phyloP scores from a whole-genome alignment of 1,140 invertebrate genomes.

The Stratiolaelaps scimitus region DNA sequence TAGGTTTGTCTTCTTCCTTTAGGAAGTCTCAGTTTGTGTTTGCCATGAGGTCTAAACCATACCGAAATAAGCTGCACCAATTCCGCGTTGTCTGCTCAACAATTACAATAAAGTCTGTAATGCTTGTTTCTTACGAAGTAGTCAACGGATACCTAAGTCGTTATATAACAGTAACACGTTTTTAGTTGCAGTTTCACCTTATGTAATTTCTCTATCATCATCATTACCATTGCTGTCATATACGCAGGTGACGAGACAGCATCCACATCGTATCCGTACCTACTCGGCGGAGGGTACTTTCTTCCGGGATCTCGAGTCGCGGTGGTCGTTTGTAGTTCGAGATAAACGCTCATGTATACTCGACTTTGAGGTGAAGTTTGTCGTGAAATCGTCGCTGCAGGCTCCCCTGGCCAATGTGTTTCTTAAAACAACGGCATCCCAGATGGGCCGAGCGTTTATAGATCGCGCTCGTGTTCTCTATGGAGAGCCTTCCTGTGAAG shows the following conservation, averaged over 20 bases:
- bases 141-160: too few species aligned
- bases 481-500: neutral
- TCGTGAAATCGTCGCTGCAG: neutral
- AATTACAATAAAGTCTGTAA: too few species aligned
- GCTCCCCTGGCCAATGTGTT: conserved; percentile 9
- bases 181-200: too few species aligned
- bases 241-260: neutral
- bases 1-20: too few species aligned
- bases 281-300: conserved; percentile 16
- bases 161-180: too few species aligned
- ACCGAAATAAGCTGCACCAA: too few species aligned
- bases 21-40: too few species aligned
- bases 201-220: too few species aligned
- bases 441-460: conserved; percentile 19
- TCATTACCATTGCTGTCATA: too few species aligned
- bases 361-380: neutral
- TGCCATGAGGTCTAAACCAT: too few species aligned
- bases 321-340: neutral
- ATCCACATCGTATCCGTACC: neutral
- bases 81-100: too few species aligned
- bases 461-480: neutral
- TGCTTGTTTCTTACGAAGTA: too few species aligned
- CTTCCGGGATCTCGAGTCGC: conserved; percentile 13
- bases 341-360: conserved; percentile 6
- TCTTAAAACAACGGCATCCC: neutral